Conservation (phyloP, 1,140 invertebrate species). For the Sycobia sp. region DNA sequence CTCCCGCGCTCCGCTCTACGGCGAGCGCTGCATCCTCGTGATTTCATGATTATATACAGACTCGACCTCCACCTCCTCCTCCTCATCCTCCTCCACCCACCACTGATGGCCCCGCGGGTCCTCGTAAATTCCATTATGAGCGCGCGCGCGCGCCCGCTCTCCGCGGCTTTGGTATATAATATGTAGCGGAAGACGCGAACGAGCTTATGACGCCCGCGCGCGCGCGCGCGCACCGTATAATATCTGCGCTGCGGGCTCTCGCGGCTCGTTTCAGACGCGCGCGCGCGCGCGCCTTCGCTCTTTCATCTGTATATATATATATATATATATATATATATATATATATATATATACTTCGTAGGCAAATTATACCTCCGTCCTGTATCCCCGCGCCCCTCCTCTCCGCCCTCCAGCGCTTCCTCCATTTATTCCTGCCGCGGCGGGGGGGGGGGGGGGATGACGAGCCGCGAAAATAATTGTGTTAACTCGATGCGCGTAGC, state of each 20-base stretch:
- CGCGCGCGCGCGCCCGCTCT: too few relatives aligned
- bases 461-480: slow-evolving; percentile 23
- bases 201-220: too few relatives aligned
- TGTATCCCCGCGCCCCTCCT: background rate
- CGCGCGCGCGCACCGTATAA: too few relatives aligned
- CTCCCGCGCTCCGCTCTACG: background rate
- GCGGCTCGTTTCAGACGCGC: too few relatives aligned
- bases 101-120: slow-evolving; percentile 10
- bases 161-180: too few relatives aligned
- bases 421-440: too few relatives aligned
- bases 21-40: slow-evolving; percentile 28
- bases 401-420: too few relatives aligned
- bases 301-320: slow-evolving; percentile 31
- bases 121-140: slow-evolving; percentile 46
- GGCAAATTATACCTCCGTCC: slow-evolving; percentile 30
- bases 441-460: too few relatives aligned
- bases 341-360: too few relatives aligned
- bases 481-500: slow-evolving; percentile 30
- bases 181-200: too few relatives aligned
- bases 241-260: too few relatives aligned
- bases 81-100: background rate
- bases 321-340: too few relatives aligned
- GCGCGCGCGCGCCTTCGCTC: background rate
- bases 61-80: background rate
- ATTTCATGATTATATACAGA: slow-evolving; percentile 49